Evolutionary conservation across 2,113 vertebrate genomes (phyloP).

Genomic region (Tetraodon nigroviridis): DNA sequence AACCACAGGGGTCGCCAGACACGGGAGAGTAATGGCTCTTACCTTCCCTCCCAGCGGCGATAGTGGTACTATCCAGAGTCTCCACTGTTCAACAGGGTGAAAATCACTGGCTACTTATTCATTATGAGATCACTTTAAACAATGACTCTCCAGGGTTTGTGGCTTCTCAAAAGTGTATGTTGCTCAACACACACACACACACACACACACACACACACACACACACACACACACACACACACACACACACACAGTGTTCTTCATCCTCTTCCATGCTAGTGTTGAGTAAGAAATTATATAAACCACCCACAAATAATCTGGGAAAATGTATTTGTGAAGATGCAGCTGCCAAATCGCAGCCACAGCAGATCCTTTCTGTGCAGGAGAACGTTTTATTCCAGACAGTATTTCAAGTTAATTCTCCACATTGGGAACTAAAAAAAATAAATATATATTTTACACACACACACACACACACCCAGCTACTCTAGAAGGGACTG

Average conservation of each 20-base stretch:
- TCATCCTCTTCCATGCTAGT: slow-evolving; percentile 2
- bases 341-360: slow-evolving; percentile 23
- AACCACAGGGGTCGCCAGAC: slow-evolving; percentile 16
- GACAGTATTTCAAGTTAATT: slow-evolving; percentile 39
- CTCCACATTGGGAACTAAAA: slow-evolving; percentile 31
- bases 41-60: slow-evolving; percentile 17
- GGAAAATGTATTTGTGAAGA: slow-evolving; percentile 57
- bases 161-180: slow-evolving; percentile 20
- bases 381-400: slow-evolving; percentile 21
- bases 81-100: slow-evolving; percentile 38
- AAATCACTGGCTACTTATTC: slow-evolving; percentile 50
- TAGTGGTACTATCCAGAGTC: slow-evolving; percentile 41
- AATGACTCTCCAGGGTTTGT: slow-evolving; percentile 44
- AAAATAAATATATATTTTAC: slow-evolving; percentile 45
- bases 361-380: slow-evolving; percentile 25
- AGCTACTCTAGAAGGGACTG: slow-evolving; percentile 39
- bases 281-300: slow-evolving; percentile 57
- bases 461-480: too few relatives aligned
- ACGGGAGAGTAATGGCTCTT: slow-evolving; percentile 2
- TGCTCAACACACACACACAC: neutral
- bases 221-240: too few relatives aligned
- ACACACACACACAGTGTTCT: too few relatives aligned
- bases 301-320: slow-evolving; percentile 62
- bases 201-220: too few relatives aligned
- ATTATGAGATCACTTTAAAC: slow-evolving; percentile 55